phyloP scores from a whole-genome alignment of 2,113 vertebrate genomes.

The Xiphophorus couchianus region DNA sequence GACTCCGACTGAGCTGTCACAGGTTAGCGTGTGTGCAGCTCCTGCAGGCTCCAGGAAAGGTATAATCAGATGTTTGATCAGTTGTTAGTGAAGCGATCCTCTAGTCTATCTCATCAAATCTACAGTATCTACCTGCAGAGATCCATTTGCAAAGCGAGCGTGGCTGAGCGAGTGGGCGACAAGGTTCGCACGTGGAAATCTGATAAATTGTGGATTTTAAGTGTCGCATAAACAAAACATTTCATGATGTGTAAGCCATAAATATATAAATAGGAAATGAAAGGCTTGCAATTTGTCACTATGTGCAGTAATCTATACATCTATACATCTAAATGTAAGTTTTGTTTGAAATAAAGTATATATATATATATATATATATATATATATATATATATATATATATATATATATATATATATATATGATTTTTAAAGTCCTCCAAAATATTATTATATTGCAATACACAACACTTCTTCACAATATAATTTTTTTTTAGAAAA shows the following conservation, averaged over 20 bases:
- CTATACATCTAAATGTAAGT: too few species aligned
- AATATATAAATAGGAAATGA: too few species aligned
- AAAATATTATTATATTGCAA: too few species aligned
- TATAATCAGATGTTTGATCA: constrained; percentile 67
- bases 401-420: too few species aligned
- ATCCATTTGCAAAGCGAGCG: constrained; percentile 31
- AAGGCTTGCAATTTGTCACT: too few species aligned
- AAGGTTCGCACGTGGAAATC: constrained; percentile 27
- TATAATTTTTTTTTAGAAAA: too few species aligned
- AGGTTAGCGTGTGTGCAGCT: constrained; percentile 1
- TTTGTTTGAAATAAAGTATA: too few species aligned
- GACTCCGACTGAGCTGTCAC: constrained; percentile 13
- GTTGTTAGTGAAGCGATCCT: constrained; percentile 27
- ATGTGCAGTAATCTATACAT: too few species aligned
- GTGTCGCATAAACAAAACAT: not conserved
- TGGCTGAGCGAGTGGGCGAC: constrained; percentile 7
- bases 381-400: too few species aligned
- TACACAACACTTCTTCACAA: too few species aligned
- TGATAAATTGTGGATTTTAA: not conserved
- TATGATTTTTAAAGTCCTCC: too few species aligned
- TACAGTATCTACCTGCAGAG: constrained; percentile 54
- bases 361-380: too few species aligned
- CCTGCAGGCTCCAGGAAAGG: constrained; percentile 55
- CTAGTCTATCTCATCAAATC: constrained; percentile 45
- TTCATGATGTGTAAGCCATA: not conserved